Conservation (phyloP, 1,140 invertebrate genomes). For the Steinernema khuongi region DNA sequence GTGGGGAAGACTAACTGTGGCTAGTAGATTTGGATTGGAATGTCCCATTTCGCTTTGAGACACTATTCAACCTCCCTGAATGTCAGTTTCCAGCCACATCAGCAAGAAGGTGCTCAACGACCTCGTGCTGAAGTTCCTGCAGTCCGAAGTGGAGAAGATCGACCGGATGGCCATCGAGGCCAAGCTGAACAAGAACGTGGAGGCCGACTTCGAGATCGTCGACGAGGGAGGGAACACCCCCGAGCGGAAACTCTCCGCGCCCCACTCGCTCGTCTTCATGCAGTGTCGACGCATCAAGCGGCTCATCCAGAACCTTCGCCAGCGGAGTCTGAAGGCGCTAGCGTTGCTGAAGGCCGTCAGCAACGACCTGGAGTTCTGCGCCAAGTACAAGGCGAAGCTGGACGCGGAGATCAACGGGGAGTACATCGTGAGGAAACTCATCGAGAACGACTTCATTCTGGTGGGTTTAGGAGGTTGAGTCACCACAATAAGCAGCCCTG, state of each 20-base stretch:
- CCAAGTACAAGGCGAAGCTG: background rate
- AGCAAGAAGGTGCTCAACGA: background rate
- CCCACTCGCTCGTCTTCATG: constrained; percentile 1
- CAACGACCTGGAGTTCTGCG: background rate
- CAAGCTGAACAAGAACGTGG: background rate
- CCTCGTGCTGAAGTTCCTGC: background rate
- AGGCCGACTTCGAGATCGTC: background rate
- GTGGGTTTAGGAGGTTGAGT: background rate
- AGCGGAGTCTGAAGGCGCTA: background rate
- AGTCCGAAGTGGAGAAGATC: background rate
- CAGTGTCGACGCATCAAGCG: background rate
- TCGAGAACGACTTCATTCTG: background rate
- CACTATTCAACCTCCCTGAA: too few species aligned
- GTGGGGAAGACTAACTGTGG: too few species aligned
- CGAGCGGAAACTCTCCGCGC: background rate
- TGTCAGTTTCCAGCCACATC: background rate
- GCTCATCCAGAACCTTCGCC: background rate
- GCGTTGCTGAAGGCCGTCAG: background rate
- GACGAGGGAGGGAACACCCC: background rate
- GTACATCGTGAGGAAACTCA: background rate
- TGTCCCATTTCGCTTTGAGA: too few species aligned
- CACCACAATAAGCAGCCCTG: background rate
- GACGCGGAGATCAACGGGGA: background rate
- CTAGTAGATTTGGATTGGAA: too few species aligned
- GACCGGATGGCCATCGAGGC: background rate